These are phyloP conservation scores for Lordiphosa clarofinis DNA, from an alignment of 1,140 invertebrate species.

Conservation along the genomic window DNA sequence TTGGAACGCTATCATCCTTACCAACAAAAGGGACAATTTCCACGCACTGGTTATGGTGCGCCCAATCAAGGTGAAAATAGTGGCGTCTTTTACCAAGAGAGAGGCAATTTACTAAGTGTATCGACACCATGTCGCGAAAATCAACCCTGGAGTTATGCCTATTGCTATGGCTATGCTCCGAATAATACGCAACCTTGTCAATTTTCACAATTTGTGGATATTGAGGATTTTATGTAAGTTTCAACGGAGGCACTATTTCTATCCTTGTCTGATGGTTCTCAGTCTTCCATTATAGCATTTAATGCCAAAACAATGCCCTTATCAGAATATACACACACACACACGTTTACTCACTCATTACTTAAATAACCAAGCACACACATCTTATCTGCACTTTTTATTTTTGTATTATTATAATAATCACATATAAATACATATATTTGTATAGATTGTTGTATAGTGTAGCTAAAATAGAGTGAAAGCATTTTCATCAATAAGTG, in stretches of 20 bases:
- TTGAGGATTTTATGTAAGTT: conserved; percentile 87
- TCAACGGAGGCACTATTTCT: background rate
- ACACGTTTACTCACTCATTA: too few species aligned
- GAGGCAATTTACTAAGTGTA: conserved; percentile 29
- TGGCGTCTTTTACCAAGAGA: conserved; percentile 23
- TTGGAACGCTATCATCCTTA: conserved; percentile 53
- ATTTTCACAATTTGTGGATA: conserved; percentile 83
- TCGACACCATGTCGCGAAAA: conserved; percentile 81
- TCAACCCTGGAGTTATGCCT: conserved; percentile 82
- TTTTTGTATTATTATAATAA: conserved; percentile 35
- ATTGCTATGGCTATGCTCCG: conserved; percentile 82
- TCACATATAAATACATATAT: conserved; percentile 30
- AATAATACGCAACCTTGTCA: conserved; percentile 82
- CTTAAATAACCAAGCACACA: conserved; percentile 20
- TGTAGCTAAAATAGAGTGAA: too few species aligned
- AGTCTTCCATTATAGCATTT: too few species aligned
- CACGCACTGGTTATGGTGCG: conserved; percentile 3
- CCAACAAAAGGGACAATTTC: conserved; percentile 23
- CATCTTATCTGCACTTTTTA: conserved; percentile 41
- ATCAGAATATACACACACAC: too few species aligned
- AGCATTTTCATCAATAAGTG: too few species aligned
- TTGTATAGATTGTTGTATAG: too few species aligned
- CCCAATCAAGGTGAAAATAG: too few species aligned
- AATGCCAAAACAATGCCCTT: too few species aligned
- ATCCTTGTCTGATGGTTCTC: too few species aligned